These are phyloP conservation scores for Tachystola acroxantha DNA, from an alignment of 2,888 invertebrate genomes.

Conservation along the genomic window DNA sequence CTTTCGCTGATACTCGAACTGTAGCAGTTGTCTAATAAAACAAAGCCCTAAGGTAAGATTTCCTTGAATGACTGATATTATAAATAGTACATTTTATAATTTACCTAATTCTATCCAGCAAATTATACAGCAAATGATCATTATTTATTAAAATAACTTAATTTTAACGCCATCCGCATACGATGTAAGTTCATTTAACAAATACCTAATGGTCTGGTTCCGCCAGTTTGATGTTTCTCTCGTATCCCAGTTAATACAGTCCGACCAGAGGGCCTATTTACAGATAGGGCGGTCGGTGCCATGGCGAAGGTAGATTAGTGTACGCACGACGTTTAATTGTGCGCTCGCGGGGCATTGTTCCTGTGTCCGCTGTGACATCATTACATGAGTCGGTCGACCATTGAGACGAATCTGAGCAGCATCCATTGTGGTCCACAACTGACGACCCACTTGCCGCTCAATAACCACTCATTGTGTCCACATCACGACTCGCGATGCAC, in stretches of 20 bases:
- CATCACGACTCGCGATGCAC: conserved; percentile 27
- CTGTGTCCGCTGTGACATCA: conserved; percentile 58
- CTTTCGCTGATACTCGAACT: background rate
- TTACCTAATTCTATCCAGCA: no score
- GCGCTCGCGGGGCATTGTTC: conserved; percentile 39
- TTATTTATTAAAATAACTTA: no score
- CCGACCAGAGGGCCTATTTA: conserved; percentile 1
- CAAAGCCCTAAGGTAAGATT: no score
- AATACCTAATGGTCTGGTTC: no score
- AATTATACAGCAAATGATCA: no score
- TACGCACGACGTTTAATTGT: conserved; percentile 37
- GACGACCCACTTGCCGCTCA: conserved; percentile 43
- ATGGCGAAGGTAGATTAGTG: background rate
- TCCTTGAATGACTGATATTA: no score
- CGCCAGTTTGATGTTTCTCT: no score
- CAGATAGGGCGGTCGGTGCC: background rate
- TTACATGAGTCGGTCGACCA: conserved; percentile 25
- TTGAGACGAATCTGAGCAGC: conserved; percentile 38
- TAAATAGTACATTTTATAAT: no score
- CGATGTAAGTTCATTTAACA: no score
- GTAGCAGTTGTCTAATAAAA: no score
- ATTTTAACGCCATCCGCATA: no score
- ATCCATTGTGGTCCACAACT: conserved; percentile 37
- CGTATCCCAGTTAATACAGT: no score
- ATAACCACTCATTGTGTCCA: conserved; percentile 39